Percentiles rank a stretch among this genome's conserved stretches.
These are phyloP conservation scores for Spilogale gracilis DNA, from an alignment of 2,113 vertebrate species.

Conservation along the genomic window DNA sequence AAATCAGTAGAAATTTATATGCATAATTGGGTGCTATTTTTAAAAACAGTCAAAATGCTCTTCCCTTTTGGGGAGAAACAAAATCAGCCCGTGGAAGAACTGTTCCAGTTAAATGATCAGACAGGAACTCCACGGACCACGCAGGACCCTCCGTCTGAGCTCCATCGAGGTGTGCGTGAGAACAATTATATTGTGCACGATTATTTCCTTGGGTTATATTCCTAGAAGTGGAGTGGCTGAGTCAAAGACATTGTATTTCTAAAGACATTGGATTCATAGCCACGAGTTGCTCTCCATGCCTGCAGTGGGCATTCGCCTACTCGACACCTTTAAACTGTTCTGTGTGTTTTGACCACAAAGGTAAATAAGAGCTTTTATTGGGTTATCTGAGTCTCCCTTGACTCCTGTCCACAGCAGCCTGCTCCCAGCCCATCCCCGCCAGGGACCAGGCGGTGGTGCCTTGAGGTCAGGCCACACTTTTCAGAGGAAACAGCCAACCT, in stretches of 20 bases:
- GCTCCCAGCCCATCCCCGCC: background rate
- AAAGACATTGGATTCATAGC: rapidly evolving
- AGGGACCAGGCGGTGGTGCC: background rate
- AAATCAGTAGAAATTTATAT: background rate
- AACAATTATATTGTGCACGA: rapidly evolving
- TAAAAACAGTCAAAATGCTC: background rate
- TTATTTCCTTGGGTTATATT: background rate
- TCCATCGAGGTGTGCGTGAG: rapidly evolving
- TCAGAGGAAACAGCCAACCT: slow-evolving; percentile 34
- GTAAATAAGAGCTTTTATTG: background rate
- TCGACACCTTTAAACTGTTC: too few species aligned
- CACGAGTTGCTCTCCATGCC: background rate
- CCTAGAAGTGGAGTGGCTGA: background rate
- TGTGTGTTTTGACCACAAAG: background rate
- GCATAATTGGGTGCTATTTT: background rate
- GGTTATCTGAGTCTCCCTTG: background rate
- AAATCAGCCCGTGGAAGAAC: rapidly evolving
- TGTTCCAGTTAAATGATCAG: background rate
- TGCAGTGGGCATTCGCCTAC: rapidly evolving
- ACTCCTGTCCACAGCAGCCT: background rate
- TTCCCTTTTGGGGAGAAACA: background rate
- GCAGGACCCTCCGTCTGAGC: rapidly evolving
- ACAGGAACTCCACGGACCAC: rapidly evolving
- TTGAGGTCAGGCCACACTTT: slow-evolving; percentile 24
- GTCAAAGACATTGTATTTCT: background rate